phyloP scores from a whole-genome alignment of 2,113 vertebrate genomes.

The Pseudopodoces humilis region DNA sequence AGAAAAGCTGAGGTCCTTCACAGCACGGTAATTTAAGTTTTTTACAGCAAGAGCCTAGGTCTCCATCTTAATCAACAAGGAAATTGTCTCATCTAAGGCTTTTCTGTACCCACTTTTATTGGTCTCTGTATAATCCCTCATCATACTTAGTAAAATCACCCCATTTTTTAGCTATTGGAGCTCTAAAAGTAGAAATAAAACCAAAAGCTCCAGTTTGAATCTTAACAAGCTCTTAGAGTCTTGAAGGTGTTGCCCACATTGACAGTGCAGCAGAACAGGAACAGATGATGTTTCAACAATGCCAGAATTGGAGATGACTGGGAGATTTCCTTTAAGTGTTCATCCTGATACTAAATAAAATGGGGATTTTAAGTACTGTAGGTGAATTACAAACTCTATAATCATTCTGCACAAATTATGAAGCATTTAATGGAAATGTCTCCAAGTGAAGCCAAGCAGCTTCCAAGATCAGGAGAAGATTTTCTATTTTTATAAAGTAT shows the following conservation, averaged over 20 bases:
- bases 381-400: background rate
- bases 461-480: background rate
- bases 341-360: background rate
- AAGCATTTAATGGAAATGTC: background rate
- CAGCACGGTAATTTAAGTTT: background rate
- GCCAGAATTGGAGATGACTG: background rate
- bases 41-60: background rate
- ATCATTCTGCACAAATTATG: background rate
- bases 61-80: background rate
- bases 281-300: background rate
- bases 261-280: background rate
- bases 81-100: background rate
- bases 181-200: background rate
- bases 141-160: background rate
- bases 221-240: background rate
- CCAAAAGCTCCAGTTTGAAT: background rate
- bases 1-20: background rate
- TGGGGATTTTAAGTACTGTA: background rate
- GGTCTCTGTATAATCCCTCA: background rate
- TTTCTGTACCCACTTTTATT: background rate
- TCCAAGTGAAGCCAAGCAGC: background rate
- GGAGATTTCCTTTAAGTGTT: background rate
- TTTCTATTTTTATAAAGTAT: background rate
- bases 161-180: background rate
- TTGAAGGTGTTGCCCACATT: background rate